Evolutionary conservation across 2,888 invertebrate genomes (phyloP), one percentile per base, ranked within the genome.

Genomic region (Entomobrya proxima): DNA sequence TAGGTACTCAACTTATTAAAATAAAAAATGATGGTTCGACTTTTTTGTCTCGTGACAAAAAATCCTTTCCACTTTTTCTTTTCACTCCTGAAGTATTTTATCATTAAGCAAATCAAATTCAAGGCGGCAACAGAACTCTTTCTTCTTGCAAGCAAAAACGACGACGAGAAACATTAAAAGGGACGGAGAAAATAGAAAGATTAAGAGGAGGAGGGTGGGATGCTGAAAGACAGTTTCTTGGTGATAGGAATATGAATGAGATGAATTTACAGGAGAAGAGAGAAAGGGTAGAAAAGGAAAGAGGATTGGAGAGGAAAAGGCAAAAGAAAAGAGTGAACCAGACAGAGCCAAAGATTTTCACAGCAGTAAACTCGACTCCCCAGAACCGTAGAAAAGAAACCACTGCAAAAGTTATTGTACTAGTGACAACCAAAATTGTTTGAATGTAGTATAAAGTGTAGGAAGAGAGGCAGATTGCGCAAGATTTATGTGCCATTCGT

Each of bases 201-300:
- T 84, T 84, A 84, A 77, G 84, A 76, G 64, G 47, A 61, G 55
- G 82, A 78, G 77, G 84, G 77, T 72, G 78, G 78, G 77, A 83
- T 64, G 83, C 55, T 72, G 84, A 84, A 84, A 84, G 84, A 78
- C 84, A 84, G 84, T 84, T 84, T 72, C 55, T 77, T 58, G 50
- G 78, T 84, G 84, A 78, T 84, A 84, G 84, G 84, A 84, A 84
- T 84, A 84, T 84, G 84, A 84, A 84, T 84, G 77, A 84, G 84
- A 37, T 40, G 76, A 78, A 72, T 78, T 83, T 75, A 32, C n/a
- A 21, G 47, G 52, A 7, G 32, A 24, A 21, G 40, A n/a, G 13
- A 21, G 67, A n/a, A 52, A 11, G 2, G 37, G 40, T 72, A 21
- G 55, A 76, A 37, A 58, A 55, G 50, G 24, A 40, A 75, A 61